Percentiles rank a stretch among this genome's conserved stretches.
phyloP scores from a whole-genome alignment of 2,797 vertebrate genomes.

The Sylvilagus floridanus region DNA sequence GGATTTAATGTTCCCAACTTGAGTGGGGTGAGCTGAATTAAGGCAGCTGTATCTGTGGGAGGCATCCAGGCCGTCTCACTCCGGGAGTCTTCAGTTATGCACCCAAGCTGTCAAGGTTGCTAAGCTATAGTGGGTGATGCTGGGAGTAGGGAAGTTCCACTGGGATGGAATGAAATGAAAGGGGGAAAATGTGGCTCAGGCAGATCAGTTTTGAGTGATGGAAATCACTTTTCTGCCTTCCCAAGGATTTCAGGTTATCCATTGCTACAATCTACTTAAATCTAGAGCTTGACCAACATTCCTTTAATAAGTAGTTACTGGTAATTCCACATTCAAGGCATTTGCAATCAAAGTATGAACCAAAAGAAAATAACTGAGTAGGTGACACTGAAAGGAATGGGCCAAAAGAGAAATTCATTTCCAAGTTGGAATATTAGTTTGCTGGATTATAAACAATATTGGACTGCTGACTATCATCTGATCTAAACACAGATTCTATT shows the following conservation, averaged over 20 bases:
- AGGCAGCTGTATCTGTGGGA: not conserved
- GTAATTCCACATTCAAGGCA: not conserved
- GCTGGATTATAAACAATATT: not conserved
- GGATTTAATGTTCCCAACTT: not conserved
- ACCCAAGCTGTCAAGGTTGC: not conserved
- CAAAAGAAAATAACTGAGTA: conserved; percentile 26
- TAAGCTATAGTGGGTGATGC: not conserved
- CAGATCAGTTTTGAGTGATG: not conserved
- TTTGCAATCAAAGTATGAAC: not conserved
- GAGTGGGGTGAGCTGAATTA: not conserved
- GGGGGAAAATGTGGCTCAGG: not conserved
- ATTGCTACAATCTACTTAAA: not conserved
- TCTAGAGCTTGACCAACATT: not conserved
- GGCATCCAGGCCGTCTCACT: not conserved
- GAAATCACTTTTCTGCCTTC: not conserved
- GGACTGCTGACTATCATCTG: not conserved
- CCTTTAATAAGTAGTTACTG: not conserved
- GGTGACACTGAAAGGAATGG: not conserved
- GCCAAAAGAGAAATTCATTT: conserved; percentile 31
- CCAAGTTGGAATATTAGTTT: conserved; percentile 30
- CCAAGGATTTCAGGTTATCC: not conserved
- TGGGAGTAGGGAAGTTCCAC: not conserved
- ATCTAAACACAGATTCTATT: conserved; percentile 25
- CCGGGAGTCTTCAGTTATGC: not conserved
- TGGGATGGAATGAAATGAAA: not conserved